Evolutionary conservation across 2,113 vertebrate genomes (phyloP).

Genomic region (Felis catus): DNA sequence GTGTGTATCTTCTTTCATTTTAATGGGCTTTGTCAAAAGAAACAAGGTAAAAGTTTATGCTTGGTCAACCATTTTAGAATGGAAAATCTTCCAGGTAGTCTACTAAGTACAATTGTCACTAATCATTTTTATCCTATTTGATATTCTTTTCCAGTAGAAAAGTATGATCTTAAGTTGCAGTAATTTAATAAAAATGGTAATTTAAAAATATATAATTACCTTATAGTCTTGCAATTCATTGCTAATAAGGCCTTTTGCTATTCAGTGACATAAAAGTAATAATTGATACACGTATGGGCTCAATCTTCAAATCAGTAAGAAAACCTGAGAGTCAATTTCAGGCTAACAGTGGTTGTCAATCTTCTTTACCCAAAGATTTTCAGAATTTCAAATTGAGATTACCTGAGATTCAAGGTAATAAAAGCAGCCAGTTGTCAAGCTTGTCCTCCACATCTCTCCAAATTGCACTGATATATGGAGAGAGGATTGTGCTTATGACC

Average conservation of each 20-base stretch:
- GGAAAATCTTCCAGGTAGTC: not conserved
- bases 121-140: not conserved
- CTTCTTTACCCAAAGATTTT: not conserved
- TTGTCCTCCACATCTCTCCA: not conserved
- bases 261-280: not conserved
- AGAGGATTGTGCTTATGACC: not conserved
- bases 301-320: not conserved
- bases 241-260: not conserved
- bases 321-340: not conserved
- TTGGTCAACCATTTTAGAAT: not conserved
- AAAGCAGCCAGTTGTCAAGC: not conserved
- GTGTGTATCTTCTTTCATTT: not conserved
- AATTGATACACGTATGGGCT: not conserved
- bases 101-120: not conserved
- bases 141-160: not conserved
- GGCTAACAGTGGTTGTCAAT: not conserved
- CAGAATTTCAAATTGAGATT: not conserved
- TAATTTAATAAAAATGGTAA: not conserved
- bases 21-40: not conserved
- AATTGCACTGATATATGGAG: not conserved
- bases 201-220: constrained; percentile 5
- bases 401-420: not conserved
- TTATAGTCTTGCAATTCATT: not conserved
- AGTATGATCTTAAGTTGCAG: not conserved
- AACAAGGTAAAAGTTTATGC: not conserved